These are phyloP conservation scores for Bos taurus DNA, from an alignment of 2,113 vertebrate genomes.

Conservation along the genomic window ARS-UCD2.0 NC_037339.1:39451001-39451500, in stretches of 20 bases:
- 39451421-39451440: background rate
- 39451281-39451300: background rate
- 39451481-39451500: background rate
- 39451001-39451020: background rate
- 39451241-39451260: background rate
- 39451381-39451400: accelerated
- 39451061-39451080: background rate
- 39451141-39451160: background rate
- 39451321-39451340: background rate
- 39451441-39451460: background rate
- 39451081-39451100: background rate
- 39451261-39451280: background rate
- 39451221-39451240: background rate
- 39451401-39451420: background rate
- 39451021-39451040: background rate
- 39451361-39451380: background rate
- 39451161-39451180: background rate
- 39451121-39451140: background rate
- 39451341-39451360: background rate
- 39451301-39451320: background rate
- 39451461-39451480: background rate
- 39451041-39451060: background rate
- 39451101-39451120: background rate
- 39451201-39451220: background rate
- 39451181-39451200: background rate